These are phyloP conservation scores for Dolichomitus sp. DNA, from an alignment of 2,888 invertebrate genomes.

Conservation along the genomic window DNA sequence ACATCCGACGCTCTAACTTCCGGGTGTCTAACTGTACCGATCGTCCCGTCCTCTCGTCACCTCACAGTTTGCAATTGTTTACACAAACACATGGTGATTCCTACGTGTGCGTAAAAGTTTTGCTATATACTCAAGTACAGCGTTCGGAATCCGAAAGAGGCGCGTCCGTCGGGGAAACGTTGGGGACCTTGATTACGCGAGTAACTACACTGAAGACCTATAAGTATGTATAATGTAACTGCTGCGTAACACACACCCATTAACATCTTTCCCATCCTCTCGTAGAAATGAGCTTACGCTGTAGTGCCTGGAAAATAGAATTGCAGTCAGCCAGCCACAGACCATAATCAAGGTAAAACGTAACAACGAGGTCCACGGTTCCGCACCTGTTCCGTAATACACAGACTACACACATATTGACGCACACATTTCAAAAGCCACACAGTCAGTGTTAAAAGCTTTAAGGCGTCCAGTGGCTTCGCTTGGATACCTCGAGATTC, in stretches of 20 bases:
- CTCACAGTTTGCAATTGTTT: background rate
- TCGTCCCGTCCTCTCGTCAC: conserved; percentile 65
- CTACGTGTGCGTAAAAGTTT: background rate
- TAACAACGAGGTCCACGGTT: conserved; percentile 67
- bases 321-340: background rate
- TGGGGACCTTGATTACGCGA: background rate
- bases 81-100: background rate
- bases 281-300: conserved; percentile 16
- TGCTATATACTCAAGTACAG: background rate
- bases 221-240: conserved; percentile 27
- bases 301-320: conserved; percentile 14
- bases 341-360: conserved; percentile 43
- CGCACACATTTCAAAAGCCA: background rate
- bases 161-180: conserved; percentile 72
- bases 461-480: conserved; percentile 37
- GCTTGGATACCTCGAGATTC: conserved; percentile 60
- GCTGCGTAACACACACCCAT: conserved; percentile 42
- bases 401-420: conserved; percentile 29
- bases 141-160: conserved; percentile 29
- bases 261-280: conserved; percentile 33
- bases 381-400: conserved; percentile 66
- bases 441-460: conserved; percentile 30
- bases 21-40: conserved; percentile 77
- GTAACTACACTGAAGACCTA: conserved; percentile 5
- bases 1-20: conserved; percentile 57